Evolutionary conservation across 2,113 vertebrate species (phyloP), one percentile per base, ranked within the genome.

Genomic region (Nanorana parkeri): DNA sequence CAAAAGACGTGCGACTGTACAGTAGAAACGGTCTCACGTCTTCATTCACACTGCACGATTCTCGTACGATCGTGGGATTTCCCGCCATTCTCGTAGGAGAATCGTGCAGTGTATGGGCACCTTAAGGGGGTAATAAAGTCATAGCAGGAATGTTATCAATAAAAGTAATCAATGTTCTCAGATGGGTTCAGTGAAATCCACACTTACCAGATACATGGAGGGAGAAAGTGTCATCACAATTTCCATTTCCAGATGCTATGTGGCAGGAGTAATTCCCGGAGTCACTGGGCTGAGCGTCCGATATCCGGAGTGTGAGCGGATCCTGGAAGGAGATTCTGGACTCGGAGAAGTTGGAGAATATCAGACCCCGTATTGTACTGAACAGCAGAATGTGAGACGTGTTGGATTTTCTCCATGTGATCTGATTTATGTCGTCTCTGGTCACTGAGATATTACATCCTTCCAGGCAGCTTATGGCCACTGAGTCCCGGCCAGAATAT

Each of bases 191-290:
- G 8, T 13, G 2, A 47, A 47, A 8, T 47, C 41, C 13, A 13
- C 8, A 47, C 41, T 47, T 67, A 78, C 77, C 77, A 28, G 66
- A 71, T 69, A 80, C 41, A 13, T 26, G 77, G 20, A 79, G 28
- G 2, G 21, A 36, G 55, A 28, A 69, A 2, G 32, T 58, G 6
- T n/a, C 36, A 1, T 17, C 3, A 24, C 17, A 1, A 0, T 0
- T 2, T 68, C 26, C 65, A 16, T 2, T 3, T 24, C 0, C 4
- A 6, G 7, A 8, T 3, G 32, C 8, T 16, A 69, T 15, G 0
- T 20, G 0, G 51, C 78, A 71, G 0, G 66, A n/a, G 41, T 80
- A 69, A 51, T 61, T 80, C 7, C 66, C 67, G 17, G 78, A 60
- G 26, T 80, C 78, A 1, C 17, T 20, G 8, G 67, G n/a, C 55